Conservation (phyloP, 2,113 vertebrate genomes). For the Ailuropoda melanoleuca region DNA sequence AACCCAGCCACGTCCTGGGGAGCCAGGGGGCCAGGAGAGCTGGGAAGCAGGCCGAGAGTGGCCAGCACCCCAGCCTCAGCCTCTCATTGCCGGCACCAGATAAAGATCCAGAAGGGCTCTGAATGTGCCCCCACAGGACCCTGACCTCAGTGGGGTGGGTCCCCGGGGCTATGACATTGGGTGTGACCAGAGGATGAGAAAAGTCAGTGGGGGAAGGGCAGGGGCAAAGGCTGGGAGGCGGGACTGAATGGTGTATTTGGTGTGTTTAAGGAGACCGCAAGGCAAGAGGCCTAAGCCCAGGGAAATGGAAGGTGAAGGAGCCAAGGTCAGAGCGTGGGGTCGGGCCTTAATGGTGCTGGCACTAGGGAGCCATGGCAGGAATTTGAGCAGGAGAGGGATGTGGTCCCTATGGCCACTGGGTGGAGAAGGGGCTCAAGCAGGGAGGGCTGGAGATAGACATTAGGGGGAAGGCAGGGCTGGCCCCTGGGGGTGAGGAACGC, state of each 20-base stretch:
- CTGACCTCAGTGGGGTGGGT: neutral
- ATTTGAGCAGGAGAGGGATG: accelerated
- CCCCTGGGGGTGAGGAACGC: neutral
- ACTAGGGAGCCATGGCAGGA: neutral
- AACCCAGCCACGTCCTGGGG: neutral
- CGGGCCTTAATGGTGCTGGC: accelerated
- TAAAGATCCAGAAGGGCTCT: neutral
- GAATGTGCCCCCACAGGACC: neutral
- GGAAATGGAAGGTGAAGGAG: neutral
- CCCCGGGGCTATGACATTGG: neutral
- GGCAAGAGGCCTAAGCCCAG: neutral
- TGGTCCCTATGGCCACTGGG: neutral
- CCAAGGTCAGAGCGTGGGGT: neutral
- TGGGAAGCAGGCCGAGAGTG: neutral
- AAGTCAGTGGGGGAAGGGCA: neutral
- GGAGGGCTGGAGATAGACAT: accelerated
- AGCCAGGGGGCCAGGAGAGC: neutral
- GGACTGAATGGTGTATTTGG: neutral
- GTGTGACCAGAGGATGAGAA: neutral
- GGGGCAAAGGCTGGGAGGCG: neutral
- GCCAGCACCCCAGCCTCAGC: neutral
- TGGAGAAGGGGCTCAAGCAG: neutral
- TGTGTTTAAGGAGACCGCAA: neutral
- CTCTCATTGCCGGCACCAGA: no score
- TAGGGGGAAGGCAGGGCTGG: neutral